These are phyloP conservation scores for Equus przewalskii DNA, from an alignment of 2,113 vertebrate species.

Conservation along the genomic window DNA sequence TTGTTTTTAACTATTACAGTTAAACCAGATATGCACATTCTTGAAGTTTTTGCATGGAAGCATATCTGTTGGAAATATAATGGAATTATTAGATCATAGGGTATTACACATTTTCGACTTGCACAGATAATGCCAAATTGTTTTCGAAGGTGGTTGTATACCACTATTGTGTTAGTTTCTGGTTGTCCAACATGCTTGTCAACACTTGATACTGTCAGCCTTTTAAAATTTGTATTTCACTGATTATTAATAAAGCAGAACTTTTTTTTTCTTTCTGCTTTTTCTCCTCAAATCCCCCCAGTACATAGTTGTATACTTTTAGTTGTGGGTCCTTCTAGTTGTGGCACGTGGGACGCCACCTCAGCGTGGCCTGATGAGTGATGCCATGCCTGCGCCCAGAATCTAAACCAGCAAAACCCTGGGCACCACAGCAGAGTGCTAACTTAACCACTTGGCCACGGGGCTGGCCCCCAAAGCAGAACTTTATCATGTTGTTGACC, in stretches of 20 bases:
- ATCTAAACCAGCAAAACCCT: no score
- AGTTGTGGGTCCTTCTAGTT: no score
- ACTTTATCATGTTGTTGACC: neutral
- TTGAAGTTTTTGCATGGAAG: neutral
- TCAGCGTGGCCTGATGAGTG: no score
- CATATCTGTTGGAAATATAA: neutral
- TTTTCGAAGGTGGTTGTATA: neutral
- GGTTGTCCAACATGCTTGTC: neutral
- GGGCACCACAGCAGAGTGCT: no score
- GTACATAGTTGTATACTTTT: no score
- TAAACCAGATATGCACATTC: neutral
- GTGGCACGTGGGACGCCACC: no score
- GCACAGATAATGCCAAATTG: neutral
- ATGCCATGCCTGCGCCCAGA: no score
- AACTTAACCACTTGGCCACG: no score
- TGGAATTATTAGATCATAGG: neutral
- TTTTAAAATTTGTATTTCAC: neutral
- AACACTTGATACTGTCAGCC: neutral
- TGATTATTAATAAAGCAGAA: neutral
- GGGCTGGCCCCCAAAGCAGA: no score
- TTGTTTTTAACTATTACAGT: neutral
- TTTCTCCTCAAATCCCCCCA: no score
- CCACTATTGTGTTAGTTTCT: neutral
- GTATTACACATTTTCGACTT: neutral
- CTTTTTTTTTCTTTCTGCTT: no score